Conservation (phyloP, 2,888 invertebrate species). For the Diploptera punctata region DNA sequence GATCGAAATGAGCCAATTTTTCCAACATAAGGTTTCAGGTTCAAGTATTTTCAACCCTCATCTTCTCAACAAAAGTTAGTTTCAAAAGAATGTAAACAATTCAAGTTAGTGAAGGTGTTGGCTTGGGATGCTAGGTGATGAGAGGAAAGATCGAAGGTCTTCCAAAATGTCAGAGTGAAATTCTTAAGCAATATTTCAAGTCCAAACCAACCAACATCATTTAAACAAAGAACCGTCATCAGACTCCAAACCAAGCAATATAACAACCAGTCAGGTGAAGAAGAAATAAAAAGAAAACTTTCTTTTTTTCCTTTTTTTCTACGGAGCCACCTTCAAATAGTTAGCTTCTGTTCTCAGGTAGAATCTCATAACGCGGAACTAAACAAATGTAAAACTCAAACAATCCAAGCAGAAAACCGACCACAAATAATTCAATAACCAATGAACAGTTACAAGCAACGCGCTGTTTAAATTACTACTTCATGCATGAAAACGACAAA, state of each 20-base stretch:
- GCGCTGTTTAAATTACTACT: too few species aligned
- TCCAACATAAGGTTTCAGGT: neutral
- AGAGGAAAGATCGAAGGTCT: neutral
- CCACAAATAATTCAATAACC: too few species aligned
- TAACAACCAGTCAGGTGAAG: neutral
- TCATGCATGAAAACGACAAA: too few species aligned
- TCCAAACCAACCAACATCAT: neutral
- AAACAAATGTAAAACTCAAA: too few species aligned
- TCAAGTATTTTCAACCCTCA: neutral
- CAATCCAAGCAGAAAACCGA: too few species aligned
- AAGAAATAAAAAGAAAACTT: neutral
- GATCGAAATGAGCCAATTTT: neutral
- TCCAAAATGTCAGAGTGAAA: neutral
- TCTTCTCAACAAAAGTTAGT: neutral
- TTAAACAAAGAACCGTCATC: neutral
- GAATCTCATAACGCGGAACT: too few species aligned
- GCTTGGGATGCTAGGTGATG: neutral
- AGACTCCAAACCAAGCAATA: neutral
- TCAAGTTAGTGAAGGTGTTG: neutral
- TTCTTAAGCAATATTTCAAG: conserved; percentile 15
- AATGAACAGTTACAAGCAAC: too few species aligned
- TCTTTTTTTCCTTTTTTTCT: too few species aligned
- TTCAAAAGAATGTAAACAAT: conserved; percentile 7
- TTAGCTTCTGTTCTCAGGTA: too few species aligned
- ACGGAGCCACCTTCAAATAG: too few species aligned